Conservation (phyloP, 1,140 invertebrate species). For the Drosophila mauritiana region DNA sequence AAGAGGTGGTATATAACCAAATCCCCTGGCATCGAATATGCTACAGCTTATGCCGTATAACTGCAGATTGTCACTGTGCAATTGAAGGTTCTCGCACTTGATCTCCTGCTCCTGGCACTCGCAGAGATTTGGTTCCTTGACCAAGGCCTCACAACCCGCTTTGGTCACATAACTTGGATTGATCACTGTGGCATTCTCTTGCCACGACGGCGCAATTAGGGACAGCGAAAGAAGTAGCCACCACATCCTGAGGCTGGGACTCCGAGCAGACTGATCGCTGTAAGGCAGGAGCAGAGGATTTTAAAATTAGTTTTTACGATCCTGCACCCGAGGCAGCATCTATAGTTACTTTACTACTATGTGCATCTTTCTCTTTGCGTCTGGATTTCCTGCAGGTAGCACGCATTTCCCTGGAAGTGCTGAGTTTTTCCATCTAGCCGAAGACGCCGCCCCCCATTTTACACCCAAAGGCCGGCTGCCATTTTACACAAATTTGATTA, state of each 20-base stretch:
- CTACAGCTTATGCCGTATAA: constrained; percentile 57
- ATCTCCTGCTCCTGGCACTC: constrained; percentile 68
- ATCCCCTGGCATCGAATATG: constrained; percentile 63
- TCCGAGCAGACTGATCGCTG: constrained; percentile 51
- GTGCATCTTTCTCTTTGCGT: neutral
- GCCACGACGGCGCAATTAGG: constrained; percentile 33
- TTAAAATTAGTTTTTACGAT: constrained; percentile 43
- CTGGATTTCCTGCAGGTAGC: constrained; percentile 44
- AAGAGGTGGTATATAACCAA: constrained; percentile 56
- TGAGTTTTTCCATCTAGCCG: constrained; percentile 11
- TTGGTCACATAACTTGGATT: constrained; percentile 48
- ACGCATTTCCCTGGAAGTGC: constrained; percentile 48
- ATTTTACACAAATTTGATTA: constrained; percentile 55
- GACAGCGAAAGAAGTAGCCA: constrained; percentile 32
- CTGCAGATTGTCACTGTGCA: constrained; percentile 49
- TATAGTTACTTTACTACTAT: neutral
- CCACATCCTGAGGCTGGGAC: constrained; percentile 40
- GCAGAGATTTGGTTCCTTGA: constrained; percentile 57
- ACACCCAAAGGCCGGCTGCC: constrained; percentile 52
- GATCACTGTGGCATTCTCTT: constrained; percentile 41
- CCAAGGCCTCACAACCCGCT: constrained; percentile 50
- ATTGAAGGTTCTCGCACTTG: constrained; percentile 63
- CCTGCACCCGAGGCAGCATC: constrained; percentile 8
- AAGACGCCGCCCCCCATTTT: constrained; percentile 46
- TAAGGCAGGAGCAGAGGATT: constrained; percentile 25